These are phyloP conservation scores for Tetraodon nigroviridis DNA, from an alignment of 2,113 vertebrate genomes.

Conservation along the genomic window DNA sequence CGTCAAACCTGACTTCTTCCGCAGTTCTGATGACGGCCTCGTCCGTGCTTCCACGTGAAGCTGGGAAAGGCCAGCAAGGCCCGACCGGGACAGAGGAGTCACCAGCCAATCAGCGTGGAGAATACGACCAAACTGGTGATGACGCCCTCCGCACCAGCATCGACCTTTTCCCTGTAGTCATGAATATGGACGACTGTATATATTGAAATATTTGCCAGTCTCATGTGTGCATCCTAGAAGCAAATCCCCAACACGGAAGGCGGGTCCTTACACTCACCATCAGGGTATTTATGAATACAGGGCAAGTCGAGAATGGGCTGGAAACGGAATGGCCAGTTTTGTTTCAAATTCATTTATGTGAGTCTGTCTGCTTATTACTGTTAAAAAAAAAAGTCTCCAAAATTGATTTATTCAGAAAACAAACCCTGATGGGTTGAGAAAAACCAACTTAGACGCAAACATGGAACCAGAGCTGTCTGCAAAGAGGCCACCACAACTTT, in stretches of 20 bases:
- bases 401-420: slow-evolving; percentile 30
- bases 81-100: slow-evolving; percentile 45
- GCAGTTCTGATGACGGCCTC: slow-evolving; percentile 64
- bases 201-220: slow-evolving; percentile 67
- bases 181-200: slow-evolving; percentile 65
- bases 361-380: slow-evolving; percentile 27
- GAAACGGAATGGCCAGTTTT: slow-evolving; percentile 37
- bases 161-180: slow-evolving; percentile 48
- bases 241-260: slow-evolving; percentile 68
- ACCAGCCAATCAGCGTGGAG: slow-evolving; percentile 49
- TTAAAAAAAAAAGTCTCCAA: slow-evolving; percentile 38
- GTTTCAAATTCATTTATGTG: slow-evolving; percentile 43
- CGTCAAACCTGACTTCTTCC: slow-evolving; percentile 4
- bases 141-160: slow-evolving; percentile 31
- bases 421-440: slow-evolving; percentile 15
- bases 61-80: slow-evolving; percentile 16
- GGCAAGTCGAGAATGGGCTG: slow-evolving; percentile 19
- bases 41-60: slow-evolving; percentile 16
- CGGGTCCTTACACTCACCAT: slow-evolving; percentile 69
- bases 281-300: slow-evolving; percentile 53
- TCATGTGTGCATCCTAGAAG: slow-evolving; percentile 65
- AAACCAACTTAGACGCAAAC: slow-evolving; percentile 25
- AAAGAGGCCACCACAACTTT: slow-evolving; percentile 19
- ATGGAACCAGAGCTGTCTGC: slow-evolving; percentile 16
- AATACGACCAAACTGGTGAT: slow-evolving; percentile 43